Evolutionary conservation across 2,797 vertebrate genomes (phyloP).

Genomic region (Manis crassicaudata): DNA sequence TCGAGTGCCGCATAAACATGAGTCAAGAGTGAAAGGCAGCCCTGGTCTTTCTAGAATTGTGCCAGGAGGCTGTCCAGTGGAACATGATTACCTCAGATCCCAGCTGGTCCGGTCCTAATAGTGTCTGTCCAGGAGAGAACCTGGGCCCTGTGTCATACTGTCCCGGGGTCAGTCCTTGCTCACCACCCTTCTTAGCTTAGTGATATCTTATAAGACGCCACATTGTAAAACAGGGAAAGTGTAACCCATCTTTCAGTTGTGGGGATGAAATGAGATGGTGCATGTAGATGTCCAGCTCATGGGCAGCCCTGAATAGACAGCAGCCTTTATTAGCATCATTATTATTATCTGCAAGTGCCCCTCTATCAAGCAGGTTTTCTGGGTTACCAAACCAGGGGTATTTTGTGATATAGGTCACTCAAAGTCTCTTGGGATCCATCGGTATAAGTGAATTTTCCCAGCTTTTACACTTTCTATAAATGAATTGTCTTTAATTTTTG

Average conservation of each 20-base stretch:
- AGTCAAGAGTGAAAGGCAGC: neutral
- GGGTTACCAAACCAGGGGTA: neutral
- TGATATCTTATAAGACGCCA: neutral
- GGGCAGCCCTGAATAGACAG: neutral
- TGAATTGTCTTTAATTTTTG: neutral
- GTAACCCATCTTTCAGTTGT: neutral
- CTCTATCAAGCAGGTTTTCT: neutral
- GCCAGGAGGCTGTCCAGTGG: neutral
- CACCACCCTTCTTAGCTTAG: neutral
- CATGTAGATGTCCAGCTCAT: rapidly evolving
- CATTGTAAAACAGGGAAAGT: neutral
- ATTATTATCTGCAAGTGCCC: rapidly evolving
- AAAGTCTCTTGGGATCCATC: no score
- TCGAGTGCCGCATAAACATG: neutral
- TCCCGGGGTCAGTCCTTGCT: neutral
- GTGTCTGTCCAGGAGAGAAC: neutral
- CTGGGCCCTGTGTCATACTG: neutral
- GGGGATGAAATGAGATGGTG: neutral
- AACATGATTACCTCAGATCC: neutral
- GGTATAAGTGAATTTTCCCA: neutral
- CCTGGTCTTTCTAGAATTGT: neutral
- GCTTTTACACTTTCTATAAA: neutral
- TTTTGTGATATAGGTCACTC: neutral
- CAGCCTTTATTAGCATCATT: neutral
- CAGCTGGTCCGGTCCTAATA: neutral